Conservation (phyloP, 2,113 vertebrate species). For the Irena cyanogastra region DNA sequence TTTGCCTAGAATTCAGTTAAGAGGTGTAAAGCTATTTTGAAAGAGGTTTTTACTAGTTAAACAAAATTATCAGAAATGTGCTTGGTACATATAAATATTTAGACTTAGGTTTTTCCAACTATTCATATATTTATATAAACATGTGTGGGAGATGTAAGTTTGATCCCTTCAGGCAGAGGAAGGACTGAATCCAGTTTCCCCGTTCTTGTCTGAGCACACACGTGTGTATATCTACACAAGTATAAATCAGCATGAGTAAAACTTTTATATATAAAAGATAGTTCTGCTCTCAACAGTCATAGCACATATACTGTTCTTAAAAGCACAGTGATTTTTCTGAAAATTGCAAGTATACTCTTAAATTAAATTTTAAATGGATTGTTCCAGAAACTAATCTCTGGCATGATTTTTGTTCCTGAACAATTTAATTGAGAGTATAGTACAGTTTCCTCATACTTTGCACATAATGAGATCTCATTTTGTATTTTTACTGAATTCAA, state of each 20-base stretch:
- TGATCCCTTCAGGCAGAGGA: background rate
- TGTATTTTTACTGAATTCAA: background rate
- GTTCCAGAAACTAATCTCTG: background rate
- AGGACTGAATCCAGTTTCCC: background rate
- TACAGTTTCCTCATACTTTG: background rate
- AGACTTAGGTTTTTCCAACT: background rate
- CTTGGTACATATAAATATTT: background rate
- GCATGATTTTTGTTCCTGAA: background rate
- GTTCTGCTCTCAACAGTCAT: background rate
- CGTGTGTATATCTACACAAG: background rate
- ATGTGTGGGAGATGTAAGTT: background rate
- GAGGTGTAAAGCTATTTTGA: background rate
- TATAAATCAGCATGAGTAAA: background rate
- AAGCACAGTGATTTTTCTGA: background rate
- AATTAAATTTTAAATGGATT: background rate
- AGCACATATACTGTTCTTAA: background rate
- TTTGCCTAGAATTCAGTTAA: background rate
- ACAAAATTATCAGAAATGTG: background rate
- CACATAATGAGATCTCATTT: background rate
- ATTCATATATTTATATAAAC: background rate
- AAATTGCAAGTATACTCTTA: background rate
- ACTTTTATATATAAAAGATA: background rate
- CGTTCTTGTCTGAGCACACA: background rate
- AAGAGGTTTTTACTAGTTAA: background rate
- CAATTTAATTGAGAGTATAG: background rate